A percentile compares a stretch with the other conserved stretches of the same genome.
phyloP scores from a whole-genome alignment of 2,888 invertebrate genomes.

The Tetragnatha montana region DNA sequence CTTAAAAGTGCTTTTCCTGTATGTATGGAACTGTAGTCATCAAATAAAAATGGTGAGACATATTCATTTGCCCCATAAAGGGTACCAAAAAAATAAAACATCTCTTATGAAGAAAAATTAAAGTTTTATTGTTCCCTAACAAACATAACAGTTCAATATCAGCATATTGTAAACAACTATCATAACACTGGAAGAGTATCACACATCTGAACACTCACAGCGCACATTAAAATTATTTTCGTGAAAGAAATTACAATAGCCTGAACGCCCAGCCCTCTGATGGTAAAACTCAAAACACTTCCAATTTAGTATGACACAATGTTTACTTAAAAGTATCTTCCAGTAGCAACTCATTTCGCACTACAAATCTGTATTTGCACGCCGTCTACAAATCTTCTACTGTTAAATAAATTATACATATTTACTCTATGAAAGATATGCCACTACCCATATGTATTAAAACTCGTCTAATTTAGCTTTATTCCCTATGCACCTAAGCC shows the following conservation, averaged over 20 bases:
- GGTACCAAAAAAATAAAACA: slow-evolving; percentile 1
- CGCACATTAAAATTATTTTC: slow-evolving; percentile 1
- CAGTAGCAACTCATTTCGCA: neutral
- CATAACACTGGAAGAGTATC: slow-evolving; percentile 63
- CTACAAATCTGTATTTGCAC: slow-evolving; percentile 2
- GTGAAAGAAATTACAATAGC: neutral
- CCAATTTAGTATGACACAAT: slow-evolving; percentile 3
- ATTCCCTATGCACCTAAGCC: slow-evolving; percentile 27
- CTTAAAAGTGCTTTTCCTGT: too few species aligned
- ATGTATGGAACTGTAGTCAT: too few species aligned
- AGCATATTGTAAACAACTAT: slow-evolving; percentile 65
- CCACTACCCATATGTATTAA: slow-evolving; percentile 21
- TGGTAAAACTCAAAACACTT: slow-evolving; percentile 7
- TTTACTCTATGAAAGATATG: slow-evolving; percentile 41
- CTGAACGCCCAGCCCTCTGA: neutral
- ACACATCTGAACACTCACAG: slow-evolving; percentile 24
- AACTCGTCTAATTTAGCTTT: slow-evolving; percentile 32
- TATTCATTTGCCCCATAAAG: neutral
- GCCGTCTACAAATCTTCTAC: slow-evolving; percentile 20
- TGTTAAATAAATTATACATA: slow-evolving; percentile 56
- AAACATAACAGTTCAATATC: slow-evolving; percentile 67
- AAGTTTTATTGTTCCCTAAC: slow-evolving; percentile 69
- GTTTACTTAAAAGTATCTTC: slow-evolving; percentile 24
- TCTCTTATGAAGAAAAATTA: slow-evolving; percentile 64
- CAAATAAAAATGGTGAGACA: too few species aligned